Percentiles rank a stretch among this genome's conserved stretches.
Conservation (phyloP, 1,140 invertebrate genomes). For the Bombus huntii region DNA sequence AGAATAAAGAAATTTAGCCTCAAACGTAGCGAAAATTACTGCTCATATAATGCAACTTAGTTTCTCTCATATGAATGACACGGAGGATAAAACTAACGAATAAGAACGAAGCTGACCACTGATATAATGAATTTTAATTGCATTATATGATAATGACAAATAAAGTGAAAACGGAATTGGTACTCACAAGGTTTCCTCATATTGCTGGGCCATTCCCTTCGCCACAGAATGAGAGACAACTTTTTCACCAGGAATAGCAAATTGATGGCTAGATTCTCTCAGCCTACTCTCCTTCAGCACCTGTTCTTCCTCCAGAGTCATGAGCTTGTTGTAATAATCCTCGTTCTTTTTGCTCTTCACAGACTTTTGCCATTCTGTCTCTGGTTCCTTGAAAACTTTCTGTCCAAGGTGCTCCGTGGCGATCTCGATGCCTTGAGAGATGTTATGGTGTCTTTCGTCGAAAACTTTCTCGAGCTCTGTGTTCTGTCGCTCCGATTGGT, state of each 20-base stretch:
- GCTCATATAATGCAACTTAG: too few relatives aligned
- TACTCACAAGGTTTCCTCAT: conserved; percentile 92
- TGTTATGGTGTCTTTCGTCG: conserved; percentile 90
- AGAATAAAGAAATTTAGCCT: too few relatives aligned
- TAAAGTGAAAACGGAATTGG: not conserved
- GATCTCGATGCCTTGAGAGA: conserved; percentile 85
- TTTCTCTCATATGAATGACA: too few relatives aligned
- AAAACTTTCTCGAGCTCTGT: conserved; percentile 94
- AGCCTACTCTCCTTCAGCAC: conserved; percentile 91
- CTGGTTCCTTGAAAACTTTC: conserved; percentile 88
- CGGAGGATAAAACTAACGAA: not conserved
- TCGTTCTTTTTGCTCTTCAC: conserved; percentile 92
- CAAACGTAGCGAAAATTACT: too few relatives aligned
- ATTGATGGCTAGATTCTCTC: conserved; percentile 90
- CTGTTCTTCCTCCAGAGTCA: conserved; percentile 92
- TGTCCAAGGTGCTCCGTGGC: conserved; percentile 86
- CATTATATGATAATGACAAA: not conserved
- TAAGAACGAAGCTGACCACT: not conserved
- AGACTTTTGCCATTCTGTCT: conserved; percentile 92
- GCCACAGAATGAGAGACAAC: conserved; percentile 89
- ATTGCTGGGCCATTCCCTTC: conserved; percentile 93
- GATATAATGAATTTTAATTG: not conserved
- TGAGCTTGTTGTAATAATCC: conserved; percentile 92
- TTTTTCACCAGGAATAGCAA: conserved; percentile 92
- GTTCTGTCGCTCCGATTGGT: conserved; percentile 92